Conservation (phyloP, 2,797 vertebrate species). For the Phyllotis vaccarum region DNA sequence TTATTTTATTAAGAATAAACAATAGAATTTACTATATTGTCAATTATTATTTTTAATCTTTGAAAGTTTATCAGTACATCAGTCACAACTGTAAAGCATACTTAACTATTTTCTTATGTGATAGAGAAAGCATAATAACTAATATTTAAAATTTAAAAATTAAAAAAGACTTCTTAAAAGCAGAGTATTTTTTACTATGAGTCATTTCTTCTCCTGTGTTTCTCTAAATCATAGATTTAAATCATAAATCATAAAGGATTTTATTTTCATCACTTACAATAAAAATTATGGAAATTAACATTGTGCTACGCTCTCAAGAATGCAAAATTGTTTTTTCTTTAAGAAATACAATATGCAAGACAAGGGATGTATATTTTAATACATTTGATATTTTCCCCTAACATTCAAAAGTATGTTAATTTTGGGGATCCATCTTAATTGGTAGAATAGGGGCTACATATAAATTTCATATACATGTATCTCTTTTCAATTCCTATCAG, state of each 20-base stretch:
- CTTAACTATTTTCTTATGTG: neutral
- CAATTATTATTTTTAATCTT: neutral
- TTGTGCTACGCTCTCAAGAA: neutral
- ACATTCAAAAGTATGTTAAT: neutral
- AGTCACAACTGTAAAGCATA: neutral
- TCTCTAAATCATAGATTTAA: neutral
- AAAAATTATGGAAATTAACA: neutral
- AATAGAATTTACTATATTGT: neutral
- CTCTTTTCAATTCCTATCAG: neutral
- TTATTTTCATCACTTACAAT: neutral
- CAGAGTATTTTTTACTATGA: neutral
- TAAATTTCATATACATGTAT: neutral
- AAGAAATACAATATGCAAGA: neutral
- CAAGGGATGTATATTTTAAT: neutral
- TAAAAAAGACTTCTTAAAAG: neutral
- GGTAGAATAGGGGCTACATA: neutral
- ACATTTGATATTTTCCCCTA: neutral
- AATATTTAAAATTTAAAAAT: conserved; percentile 20
- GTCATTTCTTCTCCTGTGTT: neutral
- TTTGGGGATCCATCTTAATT: neutral
- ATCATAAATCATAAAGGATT: neutral
- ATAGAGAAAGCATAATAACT: neutral
- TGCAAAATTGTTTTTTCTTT: neutral
- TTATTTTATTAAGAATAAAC: neutral
- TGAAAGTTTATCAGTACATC: neutral